Evolutionary conservation across 2,797 vertebrate species (phyloP).

Genomic region (Eptatretus atami): DNA sequence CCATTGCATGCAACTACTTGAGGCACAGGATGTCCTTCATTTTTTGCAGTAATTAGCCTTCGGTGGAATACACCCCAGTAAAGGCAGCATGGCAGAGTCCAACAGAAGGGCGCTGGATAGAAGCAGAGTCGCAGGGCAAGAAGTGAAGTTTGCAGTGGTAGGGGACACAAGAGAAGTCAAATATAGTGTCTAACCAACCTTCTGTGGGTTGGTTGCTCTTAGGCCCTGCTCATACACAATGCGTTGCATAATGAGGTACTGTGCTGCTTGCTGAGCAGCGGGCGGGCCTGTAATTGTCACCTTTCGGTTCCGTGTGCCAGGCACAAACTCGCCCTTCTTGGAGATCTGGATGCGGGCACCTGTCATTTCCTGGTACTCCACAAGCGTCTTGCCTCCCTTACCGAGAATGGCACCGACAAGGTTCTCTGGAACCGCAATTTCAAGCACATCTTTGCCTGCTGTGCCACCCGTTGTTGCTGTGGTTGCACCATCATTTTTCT

Average conservation of each 20-base stretch:
- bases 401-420: slow-evolving; percentile 46
- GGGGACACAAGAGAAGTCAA: too few species aligned
- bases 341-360: slow-evolving; percentile 53
- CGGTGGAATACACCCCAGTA: too few species aligned
- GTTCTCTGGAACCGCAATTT: slow-evolving; percentile 49
- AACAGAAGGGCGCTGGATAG: too few species aligned
- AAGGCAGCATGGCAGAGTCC: too few species aligned
- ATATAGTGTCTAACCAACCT: slow-evolving; percentile 23
- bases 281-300: slow-evolving; percentile 50
- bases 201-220: slow-evolving; percentile 41
- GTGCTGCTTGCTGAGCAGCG: slow-evolving; percentile 40
- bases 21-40: too few species aligned
- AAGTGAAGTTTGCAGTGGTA: too few species aligned
- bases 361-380: slow-evolving; percentile 54
- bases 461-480: too few species aligned
- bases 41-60: too few species aligned
- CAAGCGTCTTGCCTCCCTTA: slow-evolving; percentile 47
- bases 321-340: slow-evolving; percentile 49
- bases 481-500: slow-evolving; percentile 28
- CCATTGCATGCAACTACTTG: too few species aligned
- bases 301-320: slow-evolving; percentile 47
- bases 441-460: slow-evolving; percentile 36
- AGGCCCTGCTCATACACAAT: slow-evolving; percentile 53
- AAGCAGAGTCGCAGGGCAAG: too few species aligned
- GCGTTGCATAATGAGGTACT: slow-evolving; percentile 50